Evolutionary conservation across 2,888 invertebrate genomes (phyloP), one percentile per base, ranked within the genome.

Genomic region (Erynnis tages): DNA sequence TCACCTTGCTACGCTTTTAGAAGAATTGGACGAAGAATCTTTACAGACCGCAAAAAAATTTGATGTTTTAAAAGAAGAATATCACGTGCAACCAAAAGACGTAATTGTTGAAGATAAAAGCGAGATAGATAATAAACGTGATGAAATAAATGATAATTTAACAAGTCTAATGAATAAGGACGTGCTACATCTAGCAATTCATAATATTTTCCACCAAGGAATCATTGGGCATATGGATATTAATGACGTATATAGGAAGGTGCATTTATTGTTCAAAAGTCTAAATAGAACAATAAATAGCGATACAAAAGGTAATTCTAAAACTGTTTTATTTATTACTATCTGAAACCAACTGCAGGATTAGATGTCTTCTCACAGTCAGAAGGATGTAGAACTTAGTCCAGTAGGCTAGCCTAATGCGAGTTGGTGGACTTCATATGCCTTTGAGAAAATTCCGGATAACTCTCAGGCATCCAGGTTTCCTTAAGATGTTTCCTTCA

Each of bases 131-230:
- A 13, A 23, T 13, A 6, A 38, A 21, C 8, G 10, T 10, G 13
- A 35, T n/a, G 19, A 35, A 7, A 29, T 35, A 6, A 14, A 38
- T 27, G n/a, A 21, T 0, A 34, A 38, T 23, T 38, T 13, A 11
- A 38, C 21, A 41, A 34, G 2, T 10, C 27, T n/a, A 2, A 8
- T 14, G 2, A 6, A 67, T 16, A 68, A 73, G 1, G 70, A 77
- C 10, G 32, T 76, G 4, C 35, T 81, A n/a, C 79, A 82, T 61
- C 34, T 76, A n/a, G 73, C 76, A 0, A 72, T 84, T 65, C 82
- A 83, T 29, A 79, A 82, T 47, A 69, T 81, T 8, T 54, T 86
- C 0, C 53, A 81, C 0, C 73, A 79, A 67, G 83, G 80, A 2
- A 73, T 82, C 0, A 63, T 76, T 4, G 71, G 69, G 0, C 79